Evolutionary conservation across 2,113 vertebrate species (phyloP), one percentile per base, ranked within the genome.

Genomic region (Zosterops japonicus): DNA sequence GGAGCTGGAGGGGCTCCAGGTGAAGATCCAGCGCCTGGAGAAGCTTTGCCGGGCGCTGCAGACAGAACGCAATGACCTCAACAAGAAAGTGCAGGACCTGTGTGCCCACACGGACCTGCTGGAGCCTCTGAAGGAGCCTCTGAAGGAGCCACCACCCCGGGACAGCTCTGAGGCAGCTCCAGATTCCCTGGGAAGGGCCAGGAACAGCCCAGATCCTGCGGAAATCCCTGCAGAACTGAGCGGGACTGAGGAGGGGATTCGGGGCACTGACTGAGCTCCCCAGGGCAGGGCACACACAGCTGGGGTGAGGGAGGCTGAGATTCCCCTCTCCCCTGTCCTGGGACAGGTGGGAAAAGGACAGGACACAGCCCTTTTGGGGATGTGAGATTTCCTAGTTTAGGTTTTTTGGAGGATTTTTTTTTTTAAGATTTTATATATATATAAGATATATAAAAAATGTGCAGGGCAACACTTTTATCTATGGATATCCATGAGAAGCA

Each of bases 1-100:
- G 47, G 99, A 99, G 35, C 96, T 99, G 2, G 99, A 99, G 71
- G 98, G 98, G 31, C 98, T 99, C 6, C 99, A 99, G 96, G 98
- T 98, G 83, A 99, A 99, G 94, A 99, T 99, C 74, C 99, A 99
- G 95, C 98, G 99, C 39, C 96, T 99, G 67, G 99, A 99, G 97
- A 99, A 99, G 94, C 97, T 99, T 22, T 99, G 99, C 88, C 98
- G 99, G 50, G 99, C 99, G 0, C 98, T 99, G 47, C 99, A 99
- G 90, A 99, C 98, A 0, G 99, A 99, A 55, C 99, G 99, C 71
- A 99, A 99, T 18, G 99, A 99, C 97, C 99, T 99, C 93, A 99
- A 98, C 92, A 99, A 99, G 98, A 99, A 99, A 90, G 99, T 99
- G 56, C 99, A 99, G 98, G 98, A 97, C 96, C 97, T 99, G 80